Evolutionary conservation across 2,888 invertebrate species (phyloP).

Genomic region (Lasioglossum leucozonium): DNA sequence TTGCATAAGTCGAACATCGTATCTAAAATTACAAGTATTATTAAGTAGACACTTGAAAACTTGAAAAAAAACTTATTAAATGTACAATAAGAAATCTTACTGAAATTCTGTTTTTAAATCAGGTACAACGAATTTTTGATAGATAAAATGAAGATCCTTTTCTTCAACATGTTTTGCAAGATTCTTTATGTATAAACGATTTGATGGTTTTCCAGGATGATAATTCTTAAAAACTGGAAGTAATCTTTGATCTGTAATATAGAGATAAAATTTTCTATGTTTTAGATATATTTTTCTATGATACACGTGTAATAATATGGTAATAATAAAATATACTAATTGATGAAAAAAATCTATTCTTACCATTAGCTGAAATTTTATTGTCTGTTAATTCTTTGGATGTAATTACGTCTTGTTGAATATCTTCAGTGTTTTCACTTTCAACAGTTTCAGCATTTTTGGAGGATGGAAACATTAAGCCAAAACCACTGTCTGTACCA

Average conservation of each 20-base stretch:
- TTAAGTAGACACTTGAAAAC: conserved; percentile 1
- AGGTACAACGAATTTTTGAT: conserved; percentile 88
- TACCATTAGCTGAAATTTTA: conserved; percentile 88
- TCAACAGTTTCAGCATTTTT: conserved; percentile 72
- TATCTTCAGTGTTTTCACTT: conserved; percentile 62
- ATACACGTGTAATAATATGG: neutral
- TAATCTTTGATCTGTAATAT: conserved; percentile 87
- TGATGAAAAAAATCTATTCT: conserved; percentile 41
- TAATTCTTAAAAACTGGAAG: conserved; percentile 95
- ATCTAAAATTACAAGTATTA: conserved; percentile 82
- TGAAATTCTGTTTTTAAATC: conserved; percentile 79
- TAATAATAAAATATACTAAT: conserved; percentile 9
- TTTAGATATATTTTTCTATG: conserved; percentile 15
- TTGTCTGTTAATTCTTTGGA: conserved; percentile 89
- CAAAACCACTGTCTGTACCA: conserved; percentile 77
- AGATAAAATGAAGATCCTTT: conserved; percentile 91
- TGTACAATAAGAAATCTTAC: conserved; percentile 59
- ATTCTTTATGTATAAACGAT: conserved; percentile 97
- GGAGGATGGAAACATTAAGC: conserved; percentile 79
- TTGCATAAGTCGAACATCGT: conserved; percentile 93
- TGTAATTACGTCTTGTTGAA: conserved; percentile 85
- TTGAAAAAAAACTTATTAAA: neutral
- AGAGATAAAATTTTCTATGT: conserved; percentile 35
- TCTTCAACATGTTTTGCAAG: conserved; percentile 92
- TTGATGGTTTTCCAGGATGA: conserved; percentile 91